Base-by-base conservation (phyloP, 2,888 invertebrate species). In the Syritta pipiens region DNA sequence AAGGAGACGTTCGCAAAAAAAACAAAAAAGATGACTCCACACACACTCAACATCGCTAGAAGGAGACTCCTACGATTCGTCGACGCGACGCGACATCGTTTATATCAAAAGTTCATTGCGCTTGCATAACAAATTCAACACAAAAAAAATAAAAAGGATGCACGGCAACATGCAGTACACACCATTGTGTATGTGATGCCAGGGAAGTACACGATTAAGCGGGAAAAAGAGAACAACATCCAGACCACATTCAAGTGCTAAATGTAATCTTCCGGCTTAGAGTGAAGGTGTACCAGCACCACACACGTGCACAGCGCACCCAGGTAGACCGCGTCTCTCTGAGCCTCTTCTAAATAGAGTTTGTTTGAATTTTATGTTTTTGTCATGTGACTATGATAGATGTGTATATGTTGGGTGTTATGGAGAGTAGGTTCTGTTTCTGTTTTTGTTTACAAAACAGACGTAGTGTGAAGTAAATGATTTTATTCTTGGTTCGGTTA, bases 61-160 rank as follows among this genome's bases (percentile, higher is more conserved):
- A 17, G 12, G n/a, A 28, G 17, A 40, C 65, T 65, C 72, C 65
- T 59, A 74, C 72, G 72, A 65, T 24, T 51, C 14, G n/a, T 9
- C 10, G 7, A 1, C 10, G 22, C 10, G 63, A 32, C 51, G 32
- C 51, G 14, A 24, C 7, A 37, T 55, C 59, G 74, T 59, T 59
- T 57, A 74, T 65, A 49, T 59, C 28, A 53, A 67, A 75, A 67
- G 75, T 75, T 75, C 75, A 68, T 48, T 75, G 75, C 60, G 68
- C 75, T 68, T 68, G 53, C 60, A 68, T 68, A 62, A 60, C 62
- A 40, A 60, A 67, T 48, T 42, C 40, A 26, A n/a, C n/a, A n/a
- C n/a, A n/a, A n/a, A n/a, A n/a, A n/a, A n/a, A n/a, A n/a, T n/a
- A 68, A 26, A 44, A 75, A 67, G 74, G 67, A 74, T 51, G 35